Evolutionary conservation across 1,140 invertebrate species (phyloP), one percentile per base, ranked within the genome.

Genomic region (Calephelis virginiensis): DNA sequence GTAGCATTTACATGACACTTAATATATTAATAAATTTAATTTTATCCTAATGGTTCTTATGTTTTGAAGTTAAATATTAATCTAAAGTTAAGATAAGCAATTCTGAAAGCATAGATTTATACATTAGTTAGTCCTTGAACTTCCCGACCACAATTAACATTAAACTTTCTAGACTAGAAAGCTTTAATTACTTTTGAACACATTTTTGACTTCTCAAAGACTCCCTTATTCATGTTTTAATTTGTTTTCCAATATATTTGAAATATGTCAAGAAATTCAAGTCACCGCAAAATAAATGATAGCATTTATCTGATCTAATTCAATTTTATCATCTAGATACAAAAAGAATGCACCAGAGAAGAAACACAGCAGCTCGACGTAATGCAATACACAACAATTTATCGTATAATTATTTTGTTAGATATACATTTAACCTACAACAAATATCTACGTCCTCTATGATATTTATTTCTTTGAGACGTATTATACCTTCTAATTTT

Each of bases 401-500:
- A 73, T 70, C 75, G 68, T 71, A 80, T 74, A 80, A 81, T 75
- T 75, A 76, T 78, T 77, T 82, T 78, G 77, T 80, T 82, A 81
- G 71, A 81, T 80, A 81, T 71, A 80, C 53, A 53, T 43, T 14
- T 82, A 84, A 72, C 75, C 81, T 89, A 90, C 86, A 85, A 89
- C 77, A 86, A 77, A 78, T 86, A 85, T 81, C 85, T 80, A 86
- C 83, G 83, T 82, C 84, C 61, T 84, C 80, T 83, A 85, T 88
- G 85, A 90, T 89, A 90, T 88, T 83, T 79, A 76, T 85, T 84
- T 80, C 75, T 77, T 82, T 82, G 77, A 86, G 88, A 88, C 86
- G 81, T 81, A 81, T 77, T 79, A 86, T 89, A 91, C 73, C 77
- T 75, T 89, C 87, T 90, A 90, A 86, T 85, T 79, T 86, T 91